Evolutionary conservation across 2,888 invertebrate genomes (phyloP).

Genomic region (Drosophila glabriapex): DNA sequence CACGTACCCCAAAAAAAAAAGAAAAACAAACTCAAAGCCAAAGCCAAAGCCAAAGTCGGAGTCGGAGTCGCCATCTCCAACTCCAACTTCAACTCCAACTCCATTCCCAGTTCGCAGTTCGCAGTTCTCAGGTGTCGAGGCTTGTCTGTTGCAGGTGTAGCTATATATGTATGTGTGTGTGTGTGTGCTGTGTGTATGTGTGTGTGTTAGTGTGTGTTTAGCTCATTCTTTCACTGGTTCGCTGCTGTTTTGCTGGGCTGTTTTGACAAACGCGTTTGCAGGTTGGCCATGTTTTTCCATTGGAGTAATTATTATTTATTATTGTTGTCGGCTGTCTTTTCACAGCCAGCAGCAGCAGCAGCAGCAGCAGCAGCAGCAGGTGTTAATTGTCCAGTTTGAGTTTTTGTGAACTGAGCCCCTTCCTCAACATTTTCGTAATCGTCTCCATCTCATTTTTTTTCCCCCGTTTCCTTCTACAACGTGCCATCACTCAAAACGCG

Average conservation of each 20-base stretch:
- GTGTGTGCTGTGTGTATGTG: conserved; percentile 3
- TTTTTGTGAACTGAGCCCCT: background rate
- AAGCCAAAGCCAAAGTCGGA: conserved; percentile 33
- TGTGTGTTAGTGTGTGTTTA: conserved; percentile 25
- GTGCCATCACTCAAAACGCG: conserved; percentile 38
- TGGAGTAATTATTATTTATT: conserved; percentile 78
- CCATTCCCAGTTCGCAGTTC: conserved; percentile 14
- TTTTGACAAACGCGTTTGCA: conserved; percentile 75
- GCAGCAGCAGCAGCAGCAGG: conserved; percentile 56
- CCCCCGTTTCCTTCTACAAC: conserved; percentile 3
- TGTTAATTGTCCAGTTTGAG: conserved; percentile 70
- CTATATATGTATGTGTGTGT: background rate
- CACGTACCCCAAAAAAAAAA: conserved; percentile 8
- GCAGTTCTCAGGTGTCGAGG: conserved; percentile 39
- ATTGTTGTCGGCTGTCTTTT: conserved; percentile 61
- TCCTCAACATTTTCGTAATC: background rate
- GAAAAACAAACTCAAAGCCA: background rate
- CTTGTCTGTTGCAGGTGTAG: conserved; percentile 22
- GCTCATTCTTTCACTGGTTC: conserved; percentile 35
- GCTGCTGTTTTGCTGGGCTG: conserved; percentile 23
- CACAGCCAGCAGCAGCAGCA: background rate
- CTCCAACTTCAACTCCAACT: background rate
- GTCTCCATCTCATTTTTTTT: conserved; percentile 1
- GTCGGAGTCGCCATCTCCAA: background rate
- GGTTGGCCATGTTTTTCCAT: conserved; percentile 75